Evolutionary conservation across 2,888 invertebrate genomes (phyloP), one percentile per base, ranked within the genome.

Genomic region (Andrena camellia): DNA sequence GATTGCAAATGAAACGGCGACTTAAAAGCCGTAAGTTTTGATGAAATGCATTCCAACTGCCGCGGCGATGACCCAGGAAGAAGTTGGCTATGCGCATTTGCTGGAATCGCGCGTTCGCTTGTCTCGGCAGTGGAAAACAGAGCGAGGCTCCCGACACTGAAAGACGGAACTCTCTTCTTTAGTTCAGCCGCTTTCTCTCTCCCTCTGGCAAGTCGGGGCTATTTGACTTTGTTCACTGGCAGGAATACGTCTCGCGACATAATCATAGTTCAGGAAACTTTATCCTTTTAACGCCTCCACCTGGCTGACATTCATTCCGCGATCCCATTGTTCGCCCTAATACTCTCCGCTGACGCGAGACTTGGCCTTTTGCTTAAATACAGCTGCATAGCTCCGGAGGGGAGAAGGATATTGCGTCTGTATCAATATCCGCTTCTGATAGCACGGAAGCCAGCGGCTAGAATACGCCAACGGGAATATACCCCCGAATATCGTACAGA

Each of bases 11-110:
- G 63, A 66, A 71, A 35, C 48, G 70, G 72, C 62, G 81, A 66
- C 67, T 82, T 76, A 68, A 78, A 87, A 89, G 84, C 87, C 86
- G 71, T 88, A 91, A 91, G 86, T 90, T 91, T 91, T 88, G 91
- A 91, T 91, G 90, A 91, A 91, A 91, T 87, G 87, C 88, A 87
- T 84, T 84, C 84, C 81, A 66, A 59, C 75, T 50, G 62, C 63
- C 20, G 50, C 73, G 33, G 29, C 52, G 72, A 67, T 78, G 78
- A 69, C 70, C 63, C 70, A 81, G 26, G 26, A 29, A 33, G 35
- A 54, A 77, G 63, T 42, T n/a, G 69, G 57, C 59, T 33, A 26
- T 52, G 50, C 50, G 7, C 35, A 64, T 52, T 35, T 26, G 26
- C 5, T 10, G 7, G 35, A 63, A 70, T 62, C 73, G 33, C 73